Evolutionary conservation across 2,888 invertebrate species (phyloP).

Genomic region (Drosophila subsilvestris): DNA sequence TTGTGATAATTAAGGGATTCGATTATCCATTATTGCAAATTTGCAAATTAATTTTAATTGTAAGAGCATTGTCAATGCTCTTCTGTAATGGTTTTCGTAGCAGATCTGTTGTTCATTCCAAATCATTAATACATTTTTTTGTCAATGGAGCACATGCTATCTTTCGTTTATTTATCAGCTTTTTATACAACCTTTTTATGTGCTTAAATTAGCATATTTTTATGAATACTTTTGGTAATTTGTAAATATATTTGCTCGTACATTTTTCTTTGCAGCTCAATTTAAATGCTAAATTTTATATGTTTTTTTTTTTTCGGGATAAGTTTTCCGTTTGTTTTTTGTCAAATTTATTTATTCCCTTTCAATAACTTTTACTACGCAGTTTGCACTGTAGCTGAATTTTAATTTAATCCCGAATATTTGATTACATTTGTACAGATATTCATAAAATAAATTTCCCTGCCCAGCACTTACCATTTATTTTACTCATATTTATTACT

Average conservation of each 20-base stretch:
- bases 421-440: background rate
- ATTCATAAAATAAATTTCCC: background rate
- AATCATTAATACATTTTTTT: no score
- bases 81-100: background rate
- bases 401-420: background rate
- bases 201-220: background rate
- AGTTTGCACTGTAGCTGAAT: background rate
- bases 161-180: background rate
- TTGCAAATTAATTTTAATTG: background rate
- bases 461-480: background rate
- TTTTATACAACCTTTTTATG: background rate
- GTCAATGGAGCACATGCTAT: no score
- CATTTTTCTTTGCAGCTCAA: background rate
- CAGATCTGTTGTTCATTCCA: background rate
- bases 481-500: background rate
- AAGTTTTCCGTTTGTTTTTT: background rate
- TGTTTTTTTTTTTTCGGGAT: no score
- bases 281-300: background rate
- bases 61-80: background rate
- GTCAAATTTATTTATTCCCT: background rate
- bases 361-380: background rate
- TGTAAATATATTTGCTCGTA: no score
- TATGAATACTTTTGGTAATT: background rate
- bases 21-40: background rate
- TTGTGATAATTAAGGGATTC: background rate